Base-by-base conservation (phyloP, 1,140 invertebrate genomes). In the Phymastichus coffea region DNA sequence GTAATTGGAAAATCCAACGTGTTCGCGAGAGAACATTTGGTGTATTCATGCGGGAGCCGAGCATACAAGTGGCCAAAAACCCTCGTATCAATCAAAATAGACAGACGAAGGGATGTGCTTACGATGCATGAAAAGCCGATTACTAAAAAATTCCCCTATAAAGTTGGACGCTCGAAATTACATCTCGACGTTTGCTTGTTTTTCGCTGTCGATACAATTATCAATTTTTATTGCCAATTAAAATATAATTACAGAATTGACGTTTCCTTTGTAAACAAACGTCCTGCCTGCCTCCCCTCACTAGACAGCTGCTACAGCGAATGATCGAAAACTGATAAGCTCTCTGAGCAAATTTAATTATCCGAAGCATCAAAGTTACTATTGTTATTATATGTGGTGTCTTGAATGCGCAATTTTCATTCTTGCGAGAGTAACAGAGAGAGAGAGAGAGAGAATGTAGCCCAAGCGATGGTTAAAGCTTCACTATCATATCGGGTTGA, bases 401-500 rank as follows among this genome's bases (percentile, higher is more conserved):
- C 35, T 54, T 43, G 10, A 33, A 41, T 17, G 37, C 20, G 44
- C n/a, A 53, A 54, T 30, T n/a, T 54, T 43, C 20, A 28, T 22
- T 43, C 26, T 43, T 26, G 10, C 4, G 8, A n/a, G n/a, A n/a
- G n/a, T n/a, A n/a, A n/a, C n/a, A n/a, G n/a, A n/a, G n/a, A n/a
- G n/a, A n/a, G n/a, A n/a, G n/a, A n/a, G n/a, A n/a, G n/a, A 25
- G 22, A 54, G 52, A 54, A 41, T 43, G 19, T 33, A 22, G 4
- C 40, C 8, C 19, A 30, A 54, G 33, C 30, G 40, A 20, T 54
- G 25, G 23, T 43, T 54, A 43, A 30, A 43, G 52, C 40, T 28
- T 43, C 43, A 22, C 40, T 22, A 30, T 54, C 15, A 23, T 54
- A 61, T 61, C 63, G 46, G 30, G 48, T 67, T 67, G 20, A 19